Evolutionary conservation across 2,888 invertebrate species (phyloP), one percentile per base, ranked within the genome.

Genomic region (Seira sanloemensis): DNA sequence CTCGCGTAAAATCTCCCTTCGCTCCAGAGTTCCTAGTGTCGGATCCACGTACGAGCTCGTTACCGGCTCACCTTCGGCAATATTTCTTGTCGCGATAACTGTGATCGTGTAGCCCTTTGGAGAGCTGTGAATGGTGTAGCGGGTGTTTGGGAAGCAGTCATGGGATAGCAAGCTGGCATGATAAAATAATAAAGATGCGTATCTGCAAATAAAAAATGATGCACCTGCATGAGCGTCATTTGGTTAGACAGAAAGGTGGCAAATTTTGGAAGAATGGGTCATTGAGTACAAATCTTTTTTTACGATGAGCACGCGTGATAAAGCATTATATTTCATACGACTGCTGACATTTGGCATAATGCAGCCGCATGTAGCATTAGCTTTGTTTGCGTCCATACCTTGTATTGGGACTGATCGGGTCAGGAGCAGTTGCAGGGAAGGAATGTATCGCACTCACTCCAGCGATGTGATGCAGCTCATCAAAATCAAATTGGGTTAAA

Each of bases 361-460:
- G n/a, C n/a, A n/a, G n/a, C n/a, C n/a, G n/a, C n/a, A n/a, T n/a
- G n/a, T n/a, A n/a, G n/a, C n/a, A n/a, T n/a, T n/a, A n/a, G n/a
- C n/a, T n/a, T n/a, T n/a, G n/a, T n/a, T n/a, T n/a, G n/a, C n/a
- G n/a, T n/a, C n/a, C n/a, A n/a, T 66, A 82, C 75, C 71, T 26
- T 9, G 71, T 65, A 58, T 67, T 65, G 0, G 73, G 23, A 23
- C 66, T 78, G 26, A 26, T 65, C 9, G 71, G 25, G 25, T 82
- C 81, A 21, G 69, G 75, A 19, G 58, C 71, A 72, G 68, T 72
- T 21, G 72, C 78, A 2, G 75, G 81, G 21, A 75, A 86, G 0
- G 86, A 86, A 66, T 86, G 85, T 26, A 86, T 85, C 12, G 86
- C 76, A 83, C 86, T 81, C 21, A 86, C 77, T 16, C 86, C 85